Conservation (phyloP, 2,797 vertebrate species). For the Acanthopagrus latus region DNA sequence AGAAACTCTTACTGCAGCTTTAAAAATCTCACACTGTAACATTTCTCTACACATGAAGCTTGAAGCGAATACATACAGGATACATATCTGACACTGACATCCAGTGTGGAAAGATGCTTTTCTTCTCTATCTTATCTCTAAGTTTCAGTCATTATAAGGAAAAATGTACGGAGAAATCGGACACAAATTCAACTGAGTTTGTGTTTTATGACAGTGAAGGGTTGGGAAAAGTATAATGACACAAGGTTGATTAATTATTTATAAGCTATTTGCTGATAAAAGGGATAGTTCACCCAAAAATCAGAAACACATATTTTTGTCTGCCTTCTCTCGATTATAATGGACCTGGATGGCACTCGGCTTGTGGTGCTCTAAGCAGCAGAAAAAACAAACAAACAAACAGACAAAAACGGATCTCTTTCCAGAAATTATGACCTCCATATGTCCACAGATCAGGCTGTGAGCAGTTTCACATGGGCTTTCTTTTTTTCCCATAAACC, state of each 20-base stretch:
- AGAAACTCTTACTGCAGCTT: constrained; percentile 12
- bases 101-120: neutral
- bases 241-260: neutral
- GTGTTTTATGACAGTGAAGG: neutral
- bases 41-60: constrained; percentile 14
- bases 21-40: neutral
- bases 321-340: too few relatives aligned
- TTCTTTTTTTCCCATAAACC: too few relatives aligned
- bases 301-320: too few relatives aligned
- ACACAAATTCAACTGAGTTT: neutral
- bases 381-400: too few relatives aligned
- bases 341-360: too few relatives aligned
- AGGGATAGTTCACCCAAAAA: too few relatives aligned
- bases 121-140: constrained; percentile 4
- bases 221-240: neutral
- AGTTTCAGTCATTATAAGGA: neutral
- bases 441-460: too few relatives aligned
- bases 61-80: constrained; percentile 18
- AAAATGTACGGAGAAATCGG: neutral
- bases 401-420: too few relatives aligned
- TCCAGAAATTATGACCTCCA: too few relatives aligned
- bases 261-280: neutral
- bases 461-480: too few relatives aligned
- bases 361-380: too few relatives aligned
- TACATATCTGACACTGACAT: neutral